These are phyloP conservation scores for Anoplopoma fimbria DNA, from an alignment of 2,113 vertebrate genomes.

Conservation along the genomic window DNA sequence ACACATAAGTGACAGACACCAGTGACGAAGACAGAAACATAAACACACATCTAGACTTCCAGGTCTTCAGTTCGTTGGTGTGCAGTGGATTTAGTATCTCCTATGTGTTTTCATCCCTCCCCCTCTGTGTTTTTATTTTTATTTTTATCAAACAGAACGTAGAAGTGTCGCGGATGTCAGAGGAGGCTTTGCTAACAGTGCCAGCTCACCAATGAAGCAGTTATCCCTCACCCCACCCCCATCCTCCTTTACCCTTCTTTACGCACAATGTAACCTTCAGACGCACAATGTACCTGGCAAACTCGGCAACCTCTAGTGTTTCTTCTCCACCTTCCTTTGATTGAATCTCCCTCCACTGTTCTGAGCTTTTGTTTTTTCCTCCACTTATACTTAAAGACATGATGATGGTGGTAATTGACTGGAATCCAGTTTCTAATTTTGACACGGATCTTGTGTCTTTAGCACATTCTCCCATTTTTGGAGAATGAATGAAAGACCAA, in stretches of 20 bases:
- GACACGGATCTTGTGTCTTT: conserved; percentile 45
- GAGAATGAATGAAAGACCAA: conserved; percentile 48
- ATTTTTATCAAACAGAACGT: conserved; percentile 89
- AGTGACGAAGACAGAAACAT: neutral
- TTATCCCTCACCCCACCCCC: conserved; percentile 2
- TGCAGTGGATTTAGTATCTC: conserved; percentile 28
- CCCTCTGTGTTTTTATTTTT: conserved; percentile 52
- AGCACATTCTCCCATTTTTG: conserved; percentile 61
- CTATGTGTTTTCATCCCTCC: conserved; percentile 63
- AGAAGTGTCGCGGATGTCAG: conserved; percentile 92
- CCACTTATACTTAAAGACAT: conserved; percentile 17
- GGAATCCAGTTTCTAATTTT: conserved; percentile 78
- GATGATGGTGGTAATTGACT: conserved; percentile 65
- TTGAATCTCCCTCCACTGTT: conserved; percentile 19
- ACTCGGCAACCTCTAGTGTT: neutral
- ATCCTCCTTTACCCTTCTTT: conserved; percentile 15
- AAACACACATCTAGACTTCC: neutral
- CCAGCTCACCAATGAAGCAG: conserved; percentile 93
- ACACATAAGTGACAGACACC: neutral
- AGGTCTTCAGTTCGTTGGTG: neutral
- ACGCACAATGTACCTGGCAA: conserved; percentile 45
- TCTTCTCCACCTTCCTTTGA: conserved; percentile 15
- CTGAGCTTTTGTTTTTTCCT: conserved; percentile 19
- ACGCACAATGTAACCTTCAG: conserved; percentile 48
- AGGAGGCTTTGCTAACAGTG: conserved; percentile 96